Conservation (phyloP, 2,888 invertebrate genomes). For the Nemurella pictetii region DNA sequence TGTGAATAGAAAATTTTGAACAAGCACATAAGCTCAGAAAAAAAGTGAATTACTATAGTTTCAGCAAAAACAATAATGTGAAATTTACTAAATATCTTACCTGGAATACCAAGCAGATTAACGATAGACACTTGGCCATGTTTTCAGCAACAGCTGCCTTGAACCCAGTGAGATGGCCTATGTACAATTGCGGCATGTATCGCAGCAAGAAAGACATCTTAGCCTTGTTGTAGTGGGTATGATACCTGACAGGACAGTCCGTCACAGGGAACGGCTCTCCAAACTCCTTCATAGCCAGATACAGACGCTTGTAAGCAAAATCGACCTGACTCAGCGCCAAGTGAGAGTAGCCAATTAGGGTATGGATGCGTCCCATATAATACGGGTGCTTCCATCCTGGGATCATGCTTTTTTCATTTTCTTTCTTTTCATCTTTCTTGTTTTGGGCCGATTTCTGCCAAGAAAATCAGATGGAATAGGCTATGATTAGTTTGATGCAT, state of each 20-base stretch:
- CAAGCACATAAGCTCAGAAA: too few species aligned
- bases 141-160: conserved; percentile 54
- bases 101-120: conserved; percentile 52
- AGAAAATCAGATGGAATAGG: too few species aligned
- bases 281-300: conserved; percentile 51
- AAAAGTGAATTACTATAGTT: too few species aligned
- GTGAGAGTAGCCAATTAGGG: conserved; percentile 53
- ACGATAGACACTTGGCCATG: conserved; percentile 53
- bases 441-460: not conserved
- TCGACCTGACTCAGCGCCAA: conserved; percentile 51
- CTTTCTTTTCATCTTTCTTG: conserved; percentile 17
- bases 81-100: too few species aligned
- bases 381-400: conserved; percentile 51
- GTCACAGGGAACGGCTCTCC: conserved; percentile 52
- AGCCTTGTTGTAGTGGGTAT: conserved; percentile 47
- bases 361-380: conserved; percentile 53
- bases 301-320: conserved; percentile 51
- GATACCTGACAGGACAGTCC: too few species aligned
- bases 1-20: too few species aligned
- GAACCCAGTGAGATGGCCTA: conserved; percentile 48
- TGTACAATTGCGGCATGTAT: conserved; percentile 46
- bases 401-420: conserved; percentile 53
- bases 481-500: too few species aligned
- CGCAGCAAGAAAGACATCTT: conserved; percentile 49
- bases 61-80: too few species aligned